Evolutionary conservation across 2,888 invertebrate species (phyloP).

Genomic region (Caenorhabditis auriculariae): DNA sequence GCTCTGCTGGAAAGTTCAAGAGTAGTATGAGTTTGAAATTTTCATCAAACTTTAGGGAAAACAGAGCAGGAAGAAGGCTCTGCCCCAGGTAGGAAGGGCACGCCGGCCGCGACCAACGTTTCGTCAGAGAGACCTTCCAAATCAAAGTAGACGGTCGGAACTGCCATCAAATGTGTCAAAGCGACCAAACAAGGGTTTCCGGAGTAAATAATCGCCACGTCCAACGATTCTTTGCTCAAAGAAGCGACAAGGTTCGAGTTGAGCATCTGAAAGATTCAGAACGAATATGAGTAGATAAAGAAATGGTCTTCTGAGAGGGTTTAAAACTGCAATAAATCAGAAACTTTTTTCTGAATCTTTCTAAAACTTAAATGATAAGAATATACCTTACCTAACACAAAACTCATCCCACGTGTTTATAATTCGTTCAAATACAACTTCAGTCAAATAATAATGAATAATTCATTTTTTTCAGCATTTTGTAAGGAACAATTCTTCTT

Average conservation of each 20-base stretch:
- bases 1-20: not conserved
- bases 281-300: not conserved
- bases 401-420: too few species aligned
- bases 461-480: too few species aligned
- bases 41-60: too few species aligned
- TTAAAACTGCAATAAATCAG: not conserved
- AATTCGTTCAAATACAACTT: too few species aligned
- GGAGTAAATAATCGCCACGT: slow-evolving; percentile 57
- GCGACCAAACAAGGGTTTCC: slow-evolving; percentile 62
- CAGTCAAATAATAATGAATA: too few species aligned
- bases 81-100: slow-evolving; percentile 36
- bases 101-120: slow-evolving; percentile 55
- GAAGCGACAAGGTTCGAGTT: slow-evolving; percentile 60
- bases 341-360: too few species aligned
- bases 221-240: slow-evolving; percentile 53
- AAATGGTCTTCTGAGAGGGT: not conserved
- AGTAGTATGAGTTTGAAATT: not conserved
- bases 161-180: slow-evolving; percentile 54
- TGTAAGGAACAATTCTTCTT: too few species aligned
- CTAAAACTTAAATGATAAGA: too few species aligned
- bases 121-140: slow-evolving; percentile 59
- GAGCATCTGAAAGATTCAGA: slow-evolving; percentile 56
- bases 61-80: slow-evolving; percentile 33
- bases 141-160: slow-evolving; percentile 61
- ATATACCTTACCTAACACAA: too few species aligned